Percentiles rank a stretch among this genome's conserved stretches.
These are phyloP conservation scores for Cactoblastis cactorum DNA, from an alignment of 2,888 invertebrate species.

Conservation along the genomic window DNA sequence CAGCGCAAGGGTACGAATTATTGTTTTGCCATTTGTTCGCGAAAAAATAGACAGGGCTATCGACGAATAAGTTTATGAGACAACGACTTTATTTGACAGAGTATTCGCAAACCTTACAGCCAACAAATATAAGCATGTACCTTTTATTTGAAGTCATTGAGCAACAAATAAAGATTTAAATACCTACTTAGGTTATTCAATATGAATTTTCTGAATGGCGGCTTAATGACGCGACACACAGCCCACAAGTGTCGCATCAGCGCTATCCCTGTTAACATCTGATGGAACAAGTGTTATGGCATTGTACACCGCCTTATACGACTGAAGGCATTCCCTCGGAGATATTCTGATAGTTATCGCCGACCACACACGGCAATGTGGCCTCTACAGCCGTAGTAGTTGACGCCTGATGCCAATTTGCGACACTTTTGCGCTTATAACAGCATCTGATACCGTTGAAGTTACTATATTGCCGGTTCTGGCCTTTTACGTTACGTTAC, in stretches of 20 bases:
- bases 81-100: slow-evolving; percentile 21
- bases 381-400: slow-evolving; percentile 49
- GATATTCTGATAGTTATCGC: slow-evolving; percentile 61
- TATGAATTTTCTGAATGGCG: slow-evolving; percentile 44
- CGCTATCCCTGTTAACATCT: slow-evolving; percentile 59
- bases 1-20: slow-evolving; percentile 74
- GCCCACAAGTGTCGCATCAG: slow-evolving; percentile 38
- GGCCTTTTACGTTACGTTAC: slow-evolving; percentile 39
- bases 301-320: slow-evolving; percentile 62
- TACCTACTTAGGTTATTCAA: neutral
- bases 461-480: slow-evolving; percentile 40
- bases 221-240: slow-evolving; percentile 50
- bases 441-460: slow-evolving; percentile 50
- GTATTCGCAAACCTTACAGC: neutral
- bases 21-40: slow-evolving; percentile 75
- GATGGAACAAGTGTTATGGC: slow-evolving; percentile 70
- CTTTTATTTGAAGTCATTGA: too few relatives aligned
- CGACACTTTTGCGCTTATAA: slow-evolving; percentile 63
- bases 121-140: too few relatives aligned
- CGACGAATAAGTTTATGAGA: slow-evolving; percentile 48
- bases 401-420: slow-evolving; percentile 55
- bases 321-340: slow-evolving; percentile 52
- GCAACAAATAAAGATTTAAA: neutral
- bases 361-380: slow-evolving; percentile 57
- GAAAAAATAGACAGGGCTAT: slow-evolving; percentile 54